These are phyloP conservation scores for Hucho hucho DNA, from an alignment of 2,113 vertebrate species.

Conservation along the genomic window DNA sequence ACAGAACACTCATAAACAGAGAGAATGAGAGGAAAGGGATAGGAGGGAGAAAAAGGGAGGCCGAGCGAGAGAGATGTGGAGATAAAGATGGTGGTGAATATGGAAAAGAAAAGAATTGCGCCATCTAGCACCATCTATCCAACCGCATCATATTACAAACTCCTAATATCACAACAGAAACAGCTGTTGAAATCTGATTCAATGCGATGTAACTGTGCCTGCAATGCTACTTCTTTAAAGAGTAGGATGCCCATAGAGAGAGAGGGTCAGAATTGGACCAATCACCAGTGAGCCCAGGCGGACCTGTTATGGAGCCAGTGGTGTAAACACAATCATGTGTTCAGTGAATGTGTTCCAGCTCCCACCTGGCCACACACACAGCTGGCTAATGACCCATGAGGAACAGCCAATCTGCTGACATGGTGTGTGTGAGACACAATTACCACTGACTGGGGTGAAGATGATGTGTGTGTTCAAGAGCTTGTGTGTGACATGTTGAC, in stretches of 20 bases:
- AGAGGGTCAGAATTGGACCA: neutral
- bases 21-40: neutral
- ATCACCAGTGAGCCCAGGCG: conserved; percentile 7
- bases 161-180: no score
- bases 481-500: neutral
- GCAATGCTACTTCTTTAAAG: no score
- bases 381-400: conserved; percentile 21
- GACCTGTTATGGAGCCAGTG: neutral
- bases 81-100: conserved; percentile 12
- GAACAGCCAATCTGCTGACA: conserved; percentile 7
- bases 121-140: no score
- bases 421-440: neutral
- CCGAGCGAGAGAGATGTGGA: conserved; percentile 7
- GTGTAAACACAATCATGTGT: neutral
- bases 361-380: conserved; percentile 2
- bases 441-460: neutral
- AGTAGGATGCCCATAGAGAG: neutral
- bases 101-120: neutral
- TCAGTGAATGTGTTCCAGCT: neutral
- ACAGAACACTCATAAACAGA: neutral
- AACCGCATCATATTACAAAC: no score
- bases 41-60: neutral
- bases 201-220: no score
- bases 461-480: neutral
- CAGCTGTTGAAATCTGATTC: no score